Evolutionary conservation across 2,797 vertebrate genomes (phyloP), one percentile per base, ranked within the genome.

Genomic region (Loris lydekkerianus): DNA sequence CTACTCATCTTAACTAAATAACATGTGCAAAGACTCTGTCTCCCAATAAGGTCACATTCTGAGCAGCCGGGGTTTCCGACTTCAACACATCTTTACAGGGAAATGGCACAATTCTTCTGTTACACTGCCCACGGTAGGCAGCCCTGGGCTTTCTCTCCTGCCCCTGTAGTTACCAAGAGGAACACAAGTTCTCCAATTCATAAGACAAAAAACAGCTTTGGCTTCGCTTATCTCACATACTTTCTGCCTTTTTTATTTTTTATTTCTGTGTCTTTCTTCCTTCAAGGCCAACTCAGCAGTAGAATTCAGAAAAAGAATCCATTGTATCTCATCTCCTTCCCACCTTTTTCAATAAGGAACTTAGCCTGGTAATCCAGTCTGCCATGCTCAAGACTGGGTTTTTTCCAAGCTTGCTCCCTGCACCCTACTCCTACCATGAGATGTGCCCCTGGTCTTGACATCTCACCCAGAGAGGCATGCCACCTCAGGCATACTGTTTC

Each of bases 181-280:
- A 75, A 3, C 23, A 7, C 34, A 83, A 23, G 10, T 86, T 91
- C 77, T 85, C 69, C 18, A 56, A 63, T 37, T 89, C 67, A n/a
- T 77, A 75, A 8, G 85, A 60, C 37, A 89, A 25, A 89, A 76
- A 56, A 67, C 83, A 17, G n/a, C 65, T 53, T 81, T 80, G 43
- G 40, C 72, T 81, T 43, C 0, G 0, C n/a, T 89, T 75, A 77
- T 29, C 95, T 85, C 91, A 34, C 9, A 61, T 46, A 61, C 31
- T 82, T 96, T 87, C 81, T 95, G 34, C 46, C 58, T 75, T 49
- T 89, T 86, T 83, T 70, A 37, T 70, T 63, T 91, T 76, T 75
- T 3, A 25, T n/a, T 88, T 58, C 65, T 78, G 61, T 85, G 76
- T 31, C n/a, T 93, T 93, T 91, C 70, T 86, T 92, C 37, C 53